Evolutionary conservation across 2,888 invertebrate genomes (phyloP), one percentile per base, ranked within the genome.

Genomic region (Caradrina clavipalpis): DNA sequence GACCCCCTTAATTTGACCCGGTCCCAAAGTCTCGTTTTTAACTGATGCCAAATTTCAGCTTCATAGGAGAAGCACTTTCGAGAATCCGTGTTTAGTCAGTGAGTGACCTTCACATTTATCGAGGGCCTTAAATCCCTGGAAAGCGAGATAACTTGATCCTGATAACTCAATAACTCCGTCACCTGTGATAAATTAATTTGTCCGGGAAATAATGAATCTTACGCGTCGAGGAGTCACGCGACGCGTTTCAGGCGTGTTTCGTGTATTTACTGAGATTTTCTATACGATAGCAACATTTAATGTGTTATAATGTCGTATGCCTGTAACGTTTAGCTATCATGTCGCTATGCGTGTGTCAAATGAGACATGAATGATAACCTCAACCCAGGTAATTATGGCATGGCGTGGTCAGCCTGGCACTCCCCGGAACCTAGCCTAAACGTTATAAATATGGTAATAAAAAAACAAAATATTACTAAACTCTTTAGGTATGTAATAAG

Each of bases 371-470:
- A 50, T 39, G 54, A 49, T 39, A 56, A 47, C 35, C 21, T 31
- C 1, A 45, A 0, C 21, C 10, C 4, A 39, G 39, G 17, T 78
- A 78, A 78, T 74, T 69, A 63, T 51, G 10, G 17, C 7, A 45
- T 78, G 10, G 74, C 77, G 77, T 78, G 78, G 66, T 35, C 45
- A 56, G 62, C 39, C 11, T 0, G 63, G 15, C 78, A 63, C 74
- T 59, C 74, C 76, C 59, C 15, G 26, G 10, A 49, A 56, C 65
- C 56, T 21, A 42, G 11, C 45, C 42, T 60, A 26, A 63, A 47
- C 50, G 50, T 45, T 21, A 53, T 45, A 31, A 26, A 57, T 51
- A 54, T 39, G 31, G 2, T 49, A 13, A 45, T 63, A 10, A 64
- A 55, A 55, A 53, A 22, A 35, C 26, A 35, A 8, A 8, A 57